Evolutionary conservation across 2,888 invertebrate species (phyloP), one percentile per base, ranked within the genome.

Genomic region (Nematopogon swammerdamellus): DNA sequence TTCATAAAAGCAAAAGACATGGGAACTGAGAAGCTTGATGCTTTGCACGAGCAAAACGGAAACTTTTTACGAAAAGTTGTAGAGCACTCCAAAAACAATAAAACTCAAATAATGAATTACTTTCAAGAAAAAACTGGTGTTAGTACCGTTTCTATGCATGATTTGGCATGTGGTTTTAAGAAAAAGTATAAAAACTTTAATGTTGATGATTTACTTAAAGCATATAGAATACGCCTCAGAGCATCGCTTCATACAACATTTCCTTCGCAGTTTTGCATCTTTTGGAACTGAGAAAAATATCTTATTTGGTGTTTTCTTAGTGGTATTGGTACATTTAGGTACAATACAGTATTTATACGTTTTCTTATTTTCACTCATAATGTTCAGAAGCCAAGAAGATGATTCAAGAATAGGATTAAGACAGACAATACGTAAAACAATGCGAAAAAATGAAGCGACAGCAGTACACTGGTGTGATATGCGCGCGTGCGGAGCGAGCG

Each of bases 1-100:
- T 56, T 49, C 51, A 49, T 54, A 18, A 52, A 45, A 46, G 53
- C 51, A 4, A 50, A 52, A n/a, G 49, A 56, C 43, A 45, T 30
- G 25, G 48, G 20, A 18, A 50, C 14, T 6, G 8, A 20, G 14
- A 2, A 6, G 2, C 17, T 25, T 16, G 19, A 16, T 30, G 17
- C 19, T 36, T 36, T 36, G 11, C 4, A 36, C 36, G 36, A 36
- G 19, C 19, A 45, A 19, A 42, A 36, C n/a, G 36, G 5, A 11
- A 18, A 29, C 10, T 19, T 46, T n/a, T 29, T 46, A 17, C 16
- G 25, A 43, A 18, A 42, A 11, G 42, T 46, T 36, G n/a, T 19
- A 45, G 42, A 45, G 20, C 3, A 14, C 3, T 36, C n/a, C 36
- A 36, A 36, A 14, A 14, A 36, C 36, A 36, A 36, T 36, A 14